Conservation (phyloP, 2,113 vertebrate genomes). For the Laticauda colubrina region DNA sequence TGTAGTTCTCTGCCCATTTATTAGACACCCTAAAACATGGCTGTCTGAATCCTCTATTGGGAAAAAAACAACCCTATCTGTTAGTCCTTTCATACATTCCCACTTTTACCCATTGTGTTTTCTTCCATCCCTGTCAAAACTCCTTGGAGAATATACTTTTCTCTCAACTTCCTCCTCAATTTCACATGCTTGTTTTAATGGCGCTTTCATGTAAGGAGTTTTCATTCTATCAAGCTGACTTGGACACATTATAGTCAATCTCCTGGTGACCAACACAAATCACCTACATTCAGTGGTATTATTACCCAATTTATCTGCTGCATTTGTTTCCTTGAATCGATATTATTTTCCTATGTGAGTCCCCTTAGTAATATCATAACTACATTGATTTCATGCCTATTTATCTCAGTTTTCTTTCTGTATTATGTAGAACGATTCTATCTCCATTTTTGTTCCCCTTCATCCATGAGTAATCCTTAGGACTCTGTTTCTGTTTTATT, state of each 20-base stretch:
- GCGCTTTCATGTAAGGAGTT: neutral
- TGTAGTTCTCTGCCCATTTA: neutral
- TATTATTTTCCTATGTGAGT: neutral
- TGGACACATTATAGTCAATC: neutral
- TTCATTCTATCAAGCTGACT: neutral
- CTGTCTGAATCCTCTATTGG: neutral
- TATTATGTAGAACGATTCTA: neutral
- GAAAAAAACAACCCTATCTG: neutral
- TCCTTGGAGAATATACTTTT: neutral
- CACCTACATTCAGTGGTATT: neutral
- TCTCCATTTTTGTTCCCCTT: neutral
- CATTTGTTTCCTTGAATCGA: neutral
- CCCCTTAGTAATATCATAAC: neutral
- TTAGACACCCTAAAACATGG: neutral
- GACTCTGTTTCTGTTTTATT: neutral
- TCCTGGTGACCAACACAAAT: neutral
- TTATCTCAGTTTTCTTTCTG: neutral
- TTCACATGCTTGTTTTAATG: neutral
- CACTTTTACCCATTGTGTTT: neutral
- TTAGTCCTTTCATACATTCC: neutral
- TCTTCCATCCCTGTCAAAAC: neutral
- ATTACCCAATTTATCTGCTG: neutral
- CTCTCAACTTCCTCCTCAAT: neutral
- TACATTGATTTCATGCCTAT: neutral
- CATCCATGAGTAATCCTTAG: neutral